Evolutionary conservation across 2,797 vertebrate genomes (phyloP).

Genomic region (Muscicapa striata): DNA sequence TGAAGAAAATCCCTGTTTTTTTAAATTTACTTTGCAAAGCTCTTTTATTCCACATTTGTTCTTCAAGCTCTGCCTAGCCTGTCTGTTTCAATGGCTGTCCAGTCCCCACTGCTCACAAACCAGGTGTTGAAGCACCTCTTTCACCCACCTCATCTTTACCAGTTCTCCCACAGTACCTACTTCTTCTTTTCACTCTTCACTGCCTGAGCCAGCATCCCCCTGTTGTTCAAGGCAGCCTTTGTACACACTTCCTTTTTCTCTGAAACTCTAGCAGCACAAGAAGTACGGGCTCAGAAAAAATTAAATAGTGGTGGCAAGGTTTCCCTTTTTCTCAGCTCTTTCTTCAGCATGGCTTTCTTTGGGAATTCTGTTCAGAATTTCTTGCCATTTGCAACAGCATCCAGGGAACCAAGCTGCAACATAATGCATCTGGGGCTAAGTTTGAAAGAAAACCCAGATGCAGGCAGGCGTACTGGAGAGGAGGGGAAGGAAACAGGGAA

Average conservation of each 20-base stretch:
- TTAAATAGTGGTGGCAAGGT: neutral
- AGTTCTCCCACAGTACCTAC: conserved; percentile 21
- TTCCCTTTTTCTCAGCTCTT: neutral
- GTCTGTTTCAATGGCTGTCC: neutral
- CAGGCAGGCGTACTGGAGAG: neutral
- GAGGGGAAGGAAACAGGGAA: conserved; percentile 17
- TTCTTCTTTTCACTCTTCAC: conserved; percentile 60
- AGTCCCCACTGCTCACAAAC: neutral
- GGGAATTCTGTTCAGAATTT: conserved; percentile 12
- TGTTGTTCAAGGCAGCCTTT: conserved; percentile 42
- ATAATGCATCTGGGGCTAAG: neutral
- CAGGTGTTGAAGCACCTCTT: neutral
- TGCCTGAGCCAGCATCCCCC: conserved; percentile 1
- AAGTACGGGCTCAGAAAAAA: neutral
- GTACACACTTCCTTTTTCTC: conserved; percentile 53
- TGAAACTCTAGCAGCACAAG: neutral
- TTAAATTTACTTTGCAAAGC: neutral
- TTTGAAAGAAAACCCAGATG: neutral
- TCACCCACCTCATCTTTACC: neutral
- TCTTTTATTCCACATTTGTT: neutral
- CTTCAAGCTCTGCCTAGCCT: neutral
- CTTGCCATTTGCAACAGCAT: conserved; percentile 12
- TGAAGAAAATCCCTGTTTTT: neutral
- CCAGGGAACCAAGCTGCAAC: neutral
- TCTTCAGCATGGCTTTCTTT: neutral